A percentile compares a stretch with the other conserved stretches of the same genome.
These are phyloP conservation scores for Leptopilina drosophilae DNA, from an alignment of 2,888 invertebrate species.

Conservation along the genomic window DNA sequence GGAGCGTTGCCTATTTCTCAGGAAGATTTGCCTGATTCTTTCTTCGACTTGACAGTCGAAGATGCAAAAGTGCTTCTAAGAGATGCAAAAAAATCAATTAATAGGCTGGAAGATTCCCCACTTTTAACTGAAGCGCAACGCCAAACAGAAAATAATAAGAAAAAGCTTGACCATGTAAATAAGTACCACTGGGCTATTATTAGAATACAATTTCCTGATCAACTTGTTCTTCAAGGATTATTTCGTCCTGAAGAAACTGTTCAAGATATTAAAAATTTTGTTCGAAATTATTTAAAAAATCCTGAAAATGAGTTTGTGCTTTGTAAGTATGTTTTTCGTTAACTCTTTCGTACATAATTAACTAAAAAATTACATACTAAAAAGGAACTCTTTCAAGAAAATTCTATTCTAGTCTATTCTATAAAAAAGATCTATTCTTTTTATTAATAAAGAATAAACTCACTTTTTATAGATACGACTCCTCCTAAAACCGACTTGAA, in stretches of 20 bases:
- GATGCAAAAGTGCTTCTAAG: conserved; percentile 88
- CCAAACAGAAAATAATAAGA: conserved; percentile 80
- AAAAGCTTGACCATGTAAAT: conserved; percentile 80
- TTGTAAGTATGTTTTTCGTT: conserved; percentile 82
- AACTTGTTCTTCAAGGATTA: conserved; percentile 90
- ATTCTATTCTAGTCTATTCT: no score
- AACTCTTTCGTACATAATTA: conserved; percentile 60
- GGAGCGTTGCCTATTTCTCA: conserved; percentile 79
- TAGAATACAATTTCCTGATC: conserved; percentile 91
- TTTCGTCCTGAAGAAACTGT: conserved; percentile 89
- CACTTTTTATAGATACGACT: conserved; percentile 82
- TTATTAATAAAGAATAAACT: no score
- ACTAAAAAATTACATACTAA: no score
- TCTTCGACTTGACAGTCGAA: conserved; percentile 90
- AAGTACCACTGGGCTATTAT: conserved; percentile 88
- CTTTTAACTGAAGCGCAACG: conserved; percentile 84
- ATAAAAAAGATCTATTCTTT: no score
- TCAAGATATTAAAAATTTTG: conserved; percentile 84
- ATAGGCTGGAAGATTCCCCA: conserved; percentile 84
- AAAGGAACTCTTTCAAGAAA: no score
- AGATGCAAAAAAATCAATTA: conserved; percentile 83
- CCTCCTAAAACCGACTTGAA: conserved; percentile 88
- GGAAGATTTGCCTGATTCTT: conserved; percentile 90
- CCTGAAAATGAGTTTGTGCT: conserved; percentile 85
- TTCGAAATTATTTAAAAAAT: conserved; percentile 84